Percentiles rank a stretch among this genome's conserved stretches.
Evolutionary conservation across 2,888 invertebrate genomes (phyloP).

Genomic region (Bombylius discolor): DNA sequence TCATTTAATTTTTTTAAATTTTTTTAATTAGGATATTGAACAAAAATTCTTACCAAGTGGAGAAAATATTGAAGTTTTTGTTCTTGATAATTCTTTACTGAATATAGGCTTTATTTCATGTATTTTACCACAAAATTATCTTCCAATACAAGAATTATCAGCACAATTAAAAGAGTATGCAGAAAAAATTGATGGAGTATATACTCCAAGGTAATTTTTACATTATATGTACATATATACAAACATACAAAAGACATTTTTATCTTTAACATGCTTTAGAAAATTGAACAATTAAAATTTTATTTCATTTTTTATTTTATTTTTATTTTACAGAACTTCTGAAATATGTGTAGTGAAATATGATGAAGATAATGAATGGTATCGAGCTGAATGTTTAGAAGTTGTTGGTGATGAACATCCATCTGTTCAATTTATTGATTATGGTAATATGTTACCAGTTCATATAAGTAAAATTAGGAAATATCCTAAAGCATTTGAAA

Average conservation of each 20-base stretch:
- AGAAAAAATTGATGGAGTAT: constrained; percentile 13
- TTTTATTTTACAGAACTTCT: constrained; percentile 17
- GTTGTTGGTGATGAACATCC: constrained; percentile 32
- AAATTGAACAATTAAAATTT: too few species aligned
- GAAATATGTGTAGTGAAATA: constrained; percentile 28
- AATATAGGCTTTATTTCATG: constrained; percentile 25
- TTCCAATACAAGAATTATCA: constrained; percentile 25
- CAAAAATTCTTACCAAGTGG: constrained; percentile 21
- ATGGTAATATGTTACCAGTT: constrained; percentile 25
- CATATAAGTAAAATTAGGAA: constrained; percentile 25
- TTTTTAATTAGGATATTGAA: constrained; percentile 12
- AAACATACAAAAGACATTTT: neutral
- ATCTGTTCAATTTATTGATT: constrained; percentile 30
- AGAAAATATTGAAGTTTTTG: constrained; percentile 21
- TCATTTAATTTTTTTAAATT: neutral
- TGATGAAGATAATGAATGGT: constrained; percentile 23
- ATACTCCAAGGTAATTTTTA: constrained; percentile 25
- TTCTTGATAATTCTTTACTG: constrained; percentile 29
- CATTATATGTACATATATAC: too few species aligned
- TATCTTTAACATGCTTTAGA: neutral
- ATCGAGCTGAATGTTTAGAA: constrained; percentile 29
- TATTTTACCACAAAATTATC: constrained; percentile 21
- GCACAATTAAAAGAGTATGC: constrained; percentile 25
- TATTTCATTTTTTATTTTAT: neutral
- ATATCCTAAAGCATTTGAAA: constrained; percentile 27